Evolutionary conservation across 2,797 vertebrate species (phyloP).

Genomic region (Nyctibius grandis): DNA sequence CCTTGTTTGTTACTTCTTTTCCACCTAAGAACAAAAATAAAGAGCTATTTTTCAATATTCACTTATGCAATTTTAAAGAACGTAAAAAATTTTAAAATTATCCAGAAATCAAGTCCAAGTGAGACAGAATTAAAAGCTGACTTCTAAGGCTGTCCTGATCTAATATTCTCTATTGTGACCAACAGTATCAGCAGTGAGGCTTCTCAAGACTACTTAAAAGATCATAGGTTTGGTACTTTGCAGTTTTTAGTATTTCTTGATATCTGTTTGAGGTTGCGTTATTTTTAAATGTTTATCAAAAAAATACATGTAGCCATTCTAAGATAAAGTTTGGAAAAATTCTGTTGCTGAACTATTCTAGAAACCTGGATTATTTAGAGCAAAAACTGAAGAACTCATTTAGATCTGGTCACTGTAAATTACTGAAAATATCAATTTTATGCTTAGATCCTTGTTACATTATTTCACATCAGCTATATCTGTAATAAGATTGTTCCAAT

Average conservation of each 20-base stretch:
- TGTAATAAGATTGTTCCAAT: not conserved
- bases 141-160: not conserved
- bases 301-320: not conserved
- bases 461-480: not conserved
- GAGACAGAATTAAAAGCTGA: not conserved
- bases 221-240: not conserved
- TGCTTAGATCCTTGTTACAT: not conserved
- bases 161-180: not conserved
- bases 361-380: not conserved
- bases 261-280: not conserved
- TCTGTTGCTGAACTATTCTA: not conserved
- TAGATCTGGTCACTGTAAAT: not conserved
- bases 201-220: not conserved
- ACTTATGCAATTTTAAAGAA: not conserved
- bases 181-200: not conserved
- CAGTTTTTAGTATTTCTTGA: not conserved
- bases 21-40: conserved; percentile 81
- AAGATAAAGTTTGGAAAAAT: not conserved
- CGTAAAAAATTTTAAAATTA: not conserved
- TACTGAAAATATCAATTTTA: not conserved
- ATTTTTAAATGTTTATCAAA: not conserved
- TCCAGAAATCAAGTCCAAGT: not conserved
- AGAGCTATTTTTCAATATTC: not conserved
- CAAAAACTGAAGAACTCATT: not conserved
- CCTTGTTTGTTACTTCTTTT: conserved; percentile 92